These are phyloP conservation scores for Gambelia wislizenii DNA, from an alignment of 2,797 vertebrate species.

Conservation along the genomic window DNA sequence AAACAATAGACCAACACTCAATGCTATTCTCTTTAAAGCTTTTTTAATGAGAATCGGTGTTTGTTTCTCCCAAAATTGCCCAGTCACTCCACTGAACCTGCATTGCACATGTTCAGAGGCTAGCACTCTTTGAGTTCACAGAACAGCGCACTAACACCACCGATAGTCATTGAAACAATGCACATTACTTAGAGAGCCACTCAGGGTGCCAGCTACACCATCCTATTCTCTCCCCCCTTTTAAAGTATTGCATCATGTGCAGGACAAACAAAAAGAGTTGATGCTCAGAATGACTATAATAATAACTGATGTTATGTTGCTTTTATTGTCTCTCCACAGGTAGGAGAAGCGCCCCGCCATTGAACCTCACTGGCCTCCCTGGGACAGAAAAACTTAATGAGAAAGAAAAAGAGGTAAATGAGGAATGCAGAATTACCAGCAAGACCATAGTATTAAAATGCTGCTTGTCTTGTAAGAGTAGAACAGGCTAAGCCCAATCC, in stretches of 20 bases:
- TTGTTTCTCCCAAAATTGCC: background rate
- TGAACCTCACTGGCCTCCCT: conserved; percentile 96
- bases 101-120: background rate
- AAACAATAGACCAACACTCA: too few species aligned
- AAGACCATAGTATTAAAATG: background rate
- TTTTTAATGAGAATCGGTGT: too few species aligned
- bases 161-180: background rate
- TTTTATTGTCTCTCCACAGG: conserved; percentile 77
- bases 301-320: background rate
- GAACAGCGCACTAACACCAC: background rate
- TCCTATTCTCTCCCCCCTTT: background rate
- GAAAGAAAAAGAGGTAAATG: conserved; percentile 94
- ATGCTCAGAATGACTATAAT: background rate
- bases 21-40: too few species aligned
- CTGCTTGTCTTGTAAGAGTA: background rate
- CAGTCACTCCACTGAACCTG: background rate
- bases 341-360: conserved; percentile 92
- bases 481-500: background rate
- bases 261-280: background rate
- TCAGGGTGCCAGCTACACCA: background rate
- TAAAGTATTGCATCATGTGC: too few species aligned
- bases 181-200: too few species aligned
- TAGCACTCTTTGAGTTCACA: background rate
- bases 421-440: background rate
- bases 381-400: conserved; percentile 98